Percentiles rank a stretch among this genome's conserved stretches.
Conservation (phyloP, 2,113 vertebrate genomes). For the Noturus placidus region DNA sequence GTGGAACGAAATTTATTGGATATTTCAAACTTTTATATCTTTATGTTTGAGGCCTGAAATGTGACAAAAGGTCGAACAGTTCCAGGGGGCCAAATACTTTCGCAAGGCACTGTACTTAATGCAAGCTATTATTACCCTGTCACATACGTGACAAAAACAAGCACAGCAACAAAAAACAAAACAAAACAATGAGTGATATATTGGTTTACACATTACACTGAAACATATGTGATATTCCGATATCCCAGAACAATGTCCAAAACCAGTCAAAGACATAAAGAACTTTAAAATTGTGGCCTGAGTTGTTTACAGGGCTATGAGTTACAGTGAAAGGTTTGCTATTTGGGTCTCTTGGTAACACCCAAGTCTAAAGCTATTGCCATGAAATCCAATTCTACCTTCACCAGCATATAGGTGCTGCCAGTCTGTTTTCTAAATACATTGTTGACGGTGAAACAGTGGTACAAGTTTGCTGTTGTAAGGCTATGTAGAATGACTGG, state of each 20-base stretch:
- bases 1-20: too few species aligned
- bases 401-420: conserved; percentile 97
- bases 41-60: too few species aligned
- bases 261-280: not conserved
- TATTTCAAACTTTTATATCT: too few species aligned
- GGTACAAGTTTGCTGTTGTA: not conserved
- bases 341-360: not conserved
- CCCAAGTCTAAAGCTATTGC: conserved; percentile 93
- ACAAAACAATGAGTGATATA: not conserved
- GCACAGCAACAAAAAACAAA: not conserved
- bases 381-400: conserved; percentile 91
- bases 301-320: not conserved
- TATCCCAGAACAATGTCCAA: not conserved
- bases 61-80: too few species aligned
- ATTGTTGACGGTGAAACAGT: not conserved
- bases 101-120: too few species aligned
- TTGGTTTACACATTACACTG: not conserved
- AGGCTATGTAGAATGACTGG: not conserved
- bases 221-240: not conserved
- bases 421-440: conserved; percentile 95
- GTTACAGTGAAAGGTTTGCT: not conserved
- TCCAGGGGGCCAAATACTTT: too few species aligned
- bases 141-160: not conserved
- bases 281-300: not conserved
- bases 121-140: too few species aligned